Percentiles rank a stretch among this genome's conserved stretches.
These are phyloP conservation scores for Trimorus sp. DNA, from an alignment of 2,888 invertebrate genomes.

Conservation along the genomic window DNA sequence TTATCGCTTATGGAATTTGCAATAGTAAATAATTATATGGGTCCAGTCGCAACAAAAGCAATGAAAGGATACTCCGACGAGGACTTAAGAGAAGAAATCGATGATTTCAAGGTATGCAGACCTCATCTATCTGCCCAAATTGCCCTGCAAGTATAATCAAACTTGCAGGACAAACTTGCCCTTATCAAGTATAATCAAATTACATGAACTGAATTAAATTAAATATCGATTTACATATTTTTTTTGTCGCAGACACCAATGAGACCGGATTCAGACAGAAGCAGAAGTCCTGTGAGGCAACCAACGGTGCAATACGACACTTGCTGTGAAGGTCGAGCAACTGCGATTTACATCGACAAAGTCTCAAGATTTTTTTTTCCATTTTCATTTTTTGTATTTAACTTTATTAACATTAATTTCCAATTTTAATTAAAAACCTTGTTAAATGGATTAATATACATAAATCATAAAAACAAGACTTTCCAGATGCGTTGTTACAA, in stretches of 20 bases:
- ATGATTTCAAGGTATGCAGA: constrained; percentile 90
- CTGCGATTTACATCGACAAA: constrained; percentile 92
- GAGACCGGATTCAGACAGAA: constrained; percentile 79
- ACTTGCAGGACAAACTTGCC: too few species aligned
- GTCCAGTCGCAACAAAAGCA: constrained; percentile 92
- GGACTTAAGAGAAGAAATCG: constrained; percentile 87
- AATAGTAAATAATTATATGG: constrained; percentile 94
- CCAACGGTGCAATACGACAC: constrained; percentile 88
- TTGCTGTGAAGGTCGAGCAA: constrained; percentile 87
- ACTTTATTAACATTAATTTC: too few species aligned
- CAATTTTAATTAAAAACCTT: too few species aligned
- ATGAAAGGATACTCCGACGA: constrained; percentile 96
- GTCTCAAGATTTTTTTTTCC: constrained; percentile 95
- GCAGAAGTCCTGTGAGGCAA: constrained; percentile 78
- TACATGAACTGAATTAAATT: too few species aligned
- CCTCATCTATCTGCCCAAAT: too few species aligned
- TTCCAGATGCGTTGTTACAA: too few species aligned
- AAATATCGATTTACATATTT: too few species aligned
- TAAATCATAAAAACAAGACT: too few species aligned
- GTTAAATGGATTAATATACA: too few species aligned
- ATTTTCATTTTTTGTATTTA: constrained; percentile 94
- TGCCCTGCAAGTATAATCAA: too few species aligned
- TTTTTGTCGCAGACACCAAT: constrained; percentile 78
- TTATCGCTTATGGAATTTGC: constrained; percentile 95
- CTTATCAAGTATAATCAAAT: too few species aligned